phyloP scores from a whole-genome alignment of 2,113 vertebrate species.

The Rynchops niger region DNA sequence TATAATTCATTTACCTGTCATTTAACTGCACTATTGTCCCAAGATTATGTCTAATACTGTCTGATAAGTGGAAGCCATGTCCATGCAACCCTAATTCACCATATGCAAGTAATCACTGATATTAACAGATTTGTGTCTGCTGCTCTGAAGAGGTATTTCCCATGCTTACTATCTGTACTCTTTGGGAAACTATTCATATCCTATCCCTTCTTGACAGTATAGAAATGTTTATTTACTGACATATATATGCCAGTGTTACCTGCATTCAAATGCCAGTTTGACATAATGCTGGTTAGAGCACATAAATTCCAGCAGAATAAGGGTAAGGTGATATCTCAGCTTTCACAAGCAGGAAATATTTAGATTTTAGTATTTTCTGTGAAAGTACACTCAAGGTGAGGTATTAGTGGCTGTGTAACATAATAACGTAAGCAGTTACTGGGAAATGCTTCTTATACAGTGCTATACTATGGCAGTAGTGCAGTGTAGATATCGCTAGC shows the following conservation, averaged over 20 bases:
- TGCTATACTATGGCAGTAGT: slow-evolving; percentile 30
- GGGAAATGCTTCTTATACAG: slow-evolving; percentile 29
- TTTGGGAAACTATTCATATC: neutral
- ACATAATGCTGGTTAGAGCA: neutral
- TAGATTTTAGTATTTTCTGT: slow-evolving; percentile 53
- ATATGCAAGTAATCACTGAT: slow-evolving; percentile 50
- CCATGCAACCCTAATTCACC: slow-evolving; percentile 42
- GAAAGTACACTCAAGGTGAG: neutral
- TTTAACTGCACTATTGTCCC: slow-evolving; percentile 32
- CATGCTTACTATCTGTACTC: neutral
- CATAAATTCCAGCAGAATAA: neutral
- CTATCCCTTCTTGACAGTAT: neutral
- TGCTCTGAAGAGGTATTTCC: slow-evolving; percentile 16
- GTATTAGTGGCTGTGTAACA: slow-evolving; percentile 8
- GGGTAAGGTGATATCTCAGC: neutral
- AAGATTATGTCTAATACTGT: slow-evolving; percentile 47
- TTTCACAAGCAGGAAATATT: slow-evolving; percentile 45
- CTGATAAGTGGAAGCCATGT: slow-evolving; percentile 44
- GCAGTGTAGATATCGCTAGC: slow-evolving; percentile 21
- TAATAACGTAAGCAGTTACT: slow-evolving; percentile 35
- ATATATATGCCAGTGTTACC: neutral
- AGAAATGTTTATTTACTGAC: neutral
- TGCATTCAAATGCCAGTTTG: slow-evolving; percentile 3
- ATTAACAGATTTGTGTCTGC: slow-evolving; percentile 32
- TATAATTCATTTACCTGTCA: slow-evolving; percentile 36